phyloP scores from a whole-genome alignment of 2,888 invertebrate genomes.

The Lathronympha strigana region DNA sequence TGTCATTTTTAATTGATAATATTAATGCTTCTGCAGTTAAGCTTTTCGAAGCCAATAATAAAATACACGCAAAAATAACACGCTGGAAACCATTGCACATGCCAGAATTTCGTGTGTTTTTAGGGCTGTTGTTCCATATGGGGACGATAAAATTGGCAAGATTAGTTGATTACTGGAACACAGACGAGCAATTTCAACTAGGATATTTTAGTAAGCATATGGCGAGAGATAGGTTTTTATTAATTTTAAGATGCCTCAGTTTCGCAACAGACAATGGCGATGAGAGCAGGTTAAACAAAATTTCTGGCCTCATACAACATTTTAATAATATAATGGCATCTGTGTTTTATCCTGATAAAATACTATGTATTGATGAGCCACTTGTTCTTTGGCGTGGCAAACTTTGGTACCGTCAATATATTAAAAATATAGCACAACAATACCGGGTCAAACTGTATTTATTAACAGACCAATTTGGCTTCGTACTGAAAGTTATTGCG shows the following conservation, averaged over 20 bases:
- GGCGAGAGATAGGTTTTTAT: slow-evolving; percentile 7
- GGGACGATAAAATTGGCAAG: slow-evolving; percentile 4
- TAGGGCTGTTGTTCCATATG: slow-evolving; percentile 4
- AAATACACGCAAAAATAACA: slow-evolving; percentile 6
- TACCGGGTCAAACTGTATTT: background rate
- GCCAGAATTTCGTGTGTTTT: slow-evolving; percentile 2
- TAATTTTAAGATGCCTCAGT: slow-evolving; percentile 5
- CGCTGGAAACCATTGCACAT: background rate
- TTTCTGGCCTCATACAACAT: background rate
- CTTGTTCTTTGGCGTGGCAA: background rate
- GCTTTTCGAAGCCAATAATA: slow-evolving; percentile 4
- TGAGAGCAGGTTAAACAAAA: background rate
- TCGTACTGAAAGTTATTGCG: background rate
- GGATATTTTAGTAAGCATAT: slow-evolving; percentile 6
- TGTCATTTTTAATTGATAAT: too few species aligned
- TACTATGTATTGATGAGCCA: background rate
- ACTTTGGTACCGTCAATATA: slow-evolving; percentile 4
- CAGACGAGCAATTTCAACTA: background rate
- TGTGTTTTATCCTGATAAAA: background rate
- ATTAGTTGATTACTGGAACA: slow-evolving; percentile 10
- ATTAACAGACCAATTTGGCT: background rate
- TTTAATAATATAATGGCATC: slow-evolving; percentile 1
- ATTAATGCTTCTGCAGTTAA: slow-evolving; percentile 2
- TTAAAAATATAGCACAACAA: background rate
- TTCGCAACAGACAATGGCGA: background rate